phyloP scores from a whole-genome alignment of 2,888 invertebrate species.

The Chrysolina oricalcia region DNA sequence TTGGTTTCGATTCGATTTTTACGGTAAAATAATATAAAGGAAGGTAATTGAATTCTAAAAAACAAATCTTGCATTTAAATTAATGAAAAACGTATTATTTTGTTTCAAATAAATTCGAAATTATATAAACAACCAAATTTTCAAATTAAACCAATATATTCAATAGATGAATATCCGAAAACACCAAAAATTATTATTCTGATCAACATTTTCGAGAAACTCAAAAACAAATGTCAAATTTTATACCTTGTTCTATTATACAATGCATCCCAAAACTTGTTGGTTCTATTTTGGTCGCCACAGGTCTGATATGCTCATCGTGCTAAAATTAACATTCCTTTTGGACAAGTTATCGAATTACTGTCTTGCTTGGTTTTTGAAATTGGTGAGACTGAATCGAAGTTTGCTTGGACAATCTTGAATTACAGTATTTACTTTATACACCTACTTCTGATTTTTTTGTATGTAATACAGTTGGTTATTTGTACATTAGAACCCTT shows the following conservation, averaged over 20 bases:
- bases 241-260: not conserved
- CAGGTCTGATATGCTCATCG: not conserved
- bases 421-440: constrained; percentile 24
- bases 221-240: constrained; percentile 6
- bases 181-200: not conserved
- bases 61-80: too few species aligned
- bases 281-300: not conserved
- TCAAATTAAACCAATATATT: too few species aligned
- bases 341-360: not conserved
- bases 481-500: not conserved
- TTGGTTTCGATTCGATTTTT: too few species aligned
- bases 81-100: too few species aligned
- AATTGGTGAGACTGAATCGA: constrained; percentile 15
- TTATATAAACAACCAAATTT: too few species aligned
- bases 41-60: too few species aligned
- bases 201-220: too few species aligned
- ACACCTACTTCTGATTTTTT: not conserved
- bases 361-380: not conserved
- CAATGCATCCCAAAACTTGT: not conserved
- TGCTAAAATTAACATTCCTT: constrained; percentile 3
- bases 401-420: constrained; percentile 14
- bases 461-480: not conserved
- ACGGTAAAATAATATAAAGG: too few species aligned
- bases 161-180: not conserved
- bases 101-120: too few species aligned